Evolutionary conservation across 1,140 invertebrate species (phyloP), one percentile per base, ranked within the genome.

Genomic region (Lordiphosa collinella): DNA sequence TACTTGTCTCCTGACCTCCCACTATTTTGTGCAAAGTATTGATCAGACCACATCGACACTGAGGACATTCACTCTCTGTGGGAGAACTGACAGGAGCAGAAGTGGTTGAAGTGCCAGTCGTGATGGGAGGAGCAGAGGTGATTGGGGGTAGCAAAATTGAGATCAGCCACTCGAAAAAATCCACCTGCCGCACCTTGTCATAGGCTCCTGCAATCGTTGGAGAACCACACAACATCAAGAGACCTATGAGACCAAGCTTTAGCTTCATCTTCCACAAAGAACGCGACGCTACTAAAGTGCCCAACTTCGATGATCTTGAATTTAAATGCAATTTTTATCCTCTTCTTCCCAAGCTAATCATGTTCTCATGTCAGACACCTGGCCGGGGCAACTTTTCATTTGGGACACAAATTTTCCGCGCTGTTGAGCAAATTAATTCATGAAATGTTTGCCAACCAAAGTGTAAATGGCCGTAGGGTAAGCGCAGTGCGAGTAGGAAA

Each of bases 11-110:
- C 37, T 92, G 90, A 0, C 94, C 94, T 8, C 94, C 94, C 0
- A 96, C 93, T 34, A 95, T 95, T 60, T 93, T 90, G 12, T 91
- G 91, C 38, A 92, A 90, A 11, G 93, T 90, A 54, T 92, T 91
- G 0, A 92, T 91, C 3, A 93, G 86, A 0, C 94, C 94, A 62
- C 94, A 95, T 66, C 92, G 93, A 32, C 86, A 95, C 71, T 49
- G n/a, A 1, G 18, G 13, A n/a, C 80, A 87, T 10, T 82, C 57
- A 6, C 70, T 40, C 3, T 82, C 58, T 4, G 34, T 10, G 2
- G 71, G 43, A 18, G 47, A 43, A 16, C 44, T 18, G 10, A 8
- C 16, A 7, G 11, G 25, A n/a, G 3, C 31, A 47, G 22, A 57
- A n/a, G 34, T 1, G 6, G 13, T 11, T 8, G 6, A 51, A 13